These are phyloP conservation scores for Buathra laborator DNA, from an alignment of 2,888 invertebrate genomes.

Conservation along the genomic window DNA sequence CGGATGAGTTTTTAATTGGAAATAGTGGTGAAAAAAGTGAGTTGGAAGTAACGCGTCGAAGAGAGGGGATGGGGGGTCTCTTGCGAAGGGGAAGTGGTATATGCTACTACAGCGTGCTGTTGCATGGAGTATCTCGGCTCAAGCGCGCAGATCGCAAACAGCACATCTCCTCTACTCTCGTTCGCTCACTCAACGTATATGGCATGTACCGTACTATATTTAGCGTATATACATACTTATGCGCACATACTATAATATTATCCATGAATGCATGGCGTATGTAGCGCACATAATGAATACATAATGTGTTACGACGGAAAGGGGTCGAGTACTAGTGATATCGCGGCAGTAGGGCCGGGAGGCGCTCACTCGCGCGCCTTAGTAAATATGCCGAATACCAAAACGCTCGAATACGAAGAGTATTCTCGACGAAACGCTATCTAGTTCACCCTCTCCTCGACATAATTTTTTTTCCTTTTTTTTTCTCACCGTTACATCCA, in stretches of 20 bases:
- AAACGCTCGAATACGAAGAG: conserved; percentile 58
- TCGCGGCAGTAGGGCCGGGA: conserved; percentile 35
- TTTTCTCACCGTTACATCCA: not conserved
- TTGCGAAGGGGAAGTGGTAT: not conserved
- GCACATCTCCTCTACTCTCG: not conserved
- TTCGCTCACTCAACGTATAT: conserved; percentile 17
- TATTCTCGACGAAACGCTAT: conserved; percentile 51
- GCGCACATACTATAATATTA: conserved; percentile 56
- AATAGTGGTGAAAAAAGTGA: conserved; percentile 45
- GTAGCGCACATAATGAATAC: conserved; percentile 68
- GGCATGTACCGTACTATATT: conserved; percentile 49
- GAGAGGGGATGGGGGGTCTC: not conserved
- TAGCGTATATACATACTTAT: conserved; percentile 63
- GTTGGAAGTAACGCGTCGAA: conserved; percentile 2
- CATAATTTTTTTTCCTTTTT: conserved; percentile 33
- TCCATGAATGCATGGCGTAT: conserved; percentile 67
- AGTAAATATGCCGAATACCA: conserved; percentile 63
- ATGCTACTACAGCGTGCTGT: conserved; percentile 48
- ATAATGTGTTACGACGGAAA: conserved; percentile 64
- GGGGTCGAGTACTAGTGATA: conserved; percentile 66
- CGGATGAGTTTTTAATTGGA: conserved; percentile 61
- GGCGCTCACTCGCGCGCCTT: conserved; percentile 27
- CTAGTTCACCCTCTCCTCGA: conserved; percentile 55
- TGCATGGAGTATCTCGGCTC: conserved; percentile 1
- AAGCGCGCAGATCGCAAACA: not conserved